Percentiles rank a stretch among this genome's conserved stretches.
Evolutionary conservation across 2,797 vertebrate genomes (phyloP).

Genomic region (Amblyopsis hoosieri): DNA sequence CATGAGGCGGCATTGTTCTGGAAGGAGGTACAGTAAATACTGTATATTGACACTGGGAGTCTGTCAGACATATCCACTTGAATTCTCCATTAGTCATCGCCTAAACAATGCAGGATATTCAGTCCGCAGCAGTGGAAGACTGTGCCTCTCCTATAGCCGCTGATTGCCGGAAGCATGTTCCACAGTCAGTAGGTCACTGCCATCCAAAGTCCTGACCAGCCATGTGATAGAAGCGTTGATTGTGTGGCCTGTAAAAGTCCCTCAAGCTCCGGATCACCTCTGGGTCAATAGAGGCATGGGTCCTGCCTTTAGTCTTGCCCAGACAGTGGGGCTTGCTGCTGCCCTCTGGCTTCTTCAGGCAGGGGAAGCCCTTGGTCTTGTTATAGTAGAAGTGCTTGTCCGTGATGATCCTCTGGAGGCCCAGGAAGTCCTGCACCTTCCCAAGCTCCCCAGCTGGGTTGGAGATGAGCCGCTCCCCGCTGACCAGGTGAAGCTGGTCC

Average conservation of each 20-base stretch:
- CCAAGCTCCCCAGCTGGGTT: conserved; percentile 82
- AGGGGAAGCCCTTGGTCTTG: conserved; percentile 85
- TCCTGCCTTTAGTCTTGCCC: conserved; percentile 82
- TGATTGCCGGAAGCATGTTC: conserved; percentile 2
- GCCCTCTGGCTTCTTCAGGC: conserved; percentile 83
- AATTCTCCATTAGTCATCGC: background rate
- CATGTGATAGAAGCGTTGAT: conserved; percentile 82
- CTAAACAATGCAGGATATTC: conserved; percentile 16
- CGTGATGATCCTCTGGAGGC: conserved; percentile 82
- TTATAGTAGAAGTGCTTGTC: conserved; percentile 88
- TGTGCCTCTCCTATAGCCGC: background rate
- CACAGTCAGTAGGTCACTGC: conserved; percentile 65
- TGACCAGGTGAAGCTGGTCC: conserved; percentile 82
- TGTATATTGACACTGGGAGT: background rate
- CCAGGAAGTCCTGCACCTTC: conserved; percentile 83
- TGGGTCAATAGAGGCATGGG: conserved; percentile 73
- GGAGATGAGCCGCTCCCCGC: conserved; percentile 79
- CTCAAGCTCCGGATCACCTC: conserved; percentile 74
- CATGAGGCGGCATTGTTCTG: conserved; percentile 4
- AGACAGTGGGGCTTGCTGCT: conserved; percentile 84
- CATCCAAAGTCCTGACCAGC: conserved; percentile 82
- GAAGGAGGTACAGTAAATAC: conserved; percentile 6
- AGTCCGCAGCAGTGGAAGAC: conserved; percentile 4
- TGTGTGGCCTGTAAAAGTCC: conserved; percentile 82
- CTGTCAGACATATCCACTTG: conserved; percentile 26